Percentiles rank a stretch among this genome's conserved stretches.
These are phyloP conservation scores for Cherax destructor DNA, from an alignment of 1,140 invertebrate species.

Conservation along the genomic window DNA sequence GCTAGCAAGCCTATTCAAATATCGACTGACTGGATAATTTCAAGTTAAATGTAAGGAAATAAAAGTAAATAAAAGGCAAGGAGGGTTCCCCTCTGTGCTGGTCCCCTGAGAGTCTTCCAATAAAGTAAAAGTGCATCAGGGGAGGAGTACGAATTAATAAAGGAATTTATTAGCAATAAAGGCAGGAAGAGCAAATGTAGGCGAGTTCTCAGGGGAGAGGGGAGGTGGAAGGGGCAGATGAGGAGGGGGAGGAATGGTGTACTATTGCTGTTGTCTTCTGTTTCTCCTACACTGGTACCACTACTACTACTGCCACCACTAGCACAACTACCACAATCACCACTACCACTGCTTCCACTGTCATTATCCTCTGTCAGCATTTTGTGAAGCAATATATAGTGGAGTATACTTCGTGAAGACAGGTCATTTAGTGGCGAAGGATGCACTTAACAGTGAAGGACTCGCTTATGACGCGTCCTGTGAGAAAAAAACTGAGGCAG, in stretches of 20 bases:
- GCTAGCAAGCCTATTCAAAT: constrained; percentile 41
- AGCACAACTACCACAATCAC: not conserved
- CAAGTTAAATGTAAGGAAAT: constrained; percentile 50
- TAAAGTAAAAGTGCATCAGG: constrained; percentile 69
- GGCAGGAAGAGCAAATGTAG: constrained; percentile 63
- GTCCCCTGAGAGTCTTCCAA: constrained; percentile 49
- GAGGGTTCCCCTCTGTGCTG: not conserved
- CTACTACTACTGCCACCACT: not conserved
- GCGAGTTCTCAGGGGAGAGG: constrained; percentile 37
- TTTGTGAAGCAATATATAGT: no score
- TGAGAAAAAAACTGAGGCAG: no score
- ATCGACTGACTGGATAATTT: constrained; percentile 21
- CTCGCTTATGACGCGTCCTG: no score
- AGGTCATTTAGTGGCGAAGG: no score
- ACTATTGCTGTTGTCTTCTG: no score
- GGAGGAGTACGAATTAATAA: constrained; percentile 69
- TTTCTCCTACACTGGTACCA: not conserved
- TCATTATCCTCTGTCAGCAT: not conserved
- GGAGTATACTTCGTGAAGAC: no score
- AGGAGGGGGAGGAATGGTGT: not conserved
- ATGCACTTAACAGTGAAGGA: no score
- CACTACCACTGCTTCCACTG: not conserved
- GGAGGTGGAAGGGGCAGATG: not conserved
- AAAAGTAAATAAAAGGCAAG: constrained; percentile 52
- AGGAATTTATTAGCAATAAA: constrained; percentile 71